Evolutionary conservation across 2,888 invertebrate species (phyloP), one percentile per base, ranked within the genome.

Genomic region (Drosophila neonasuta): DNA sequence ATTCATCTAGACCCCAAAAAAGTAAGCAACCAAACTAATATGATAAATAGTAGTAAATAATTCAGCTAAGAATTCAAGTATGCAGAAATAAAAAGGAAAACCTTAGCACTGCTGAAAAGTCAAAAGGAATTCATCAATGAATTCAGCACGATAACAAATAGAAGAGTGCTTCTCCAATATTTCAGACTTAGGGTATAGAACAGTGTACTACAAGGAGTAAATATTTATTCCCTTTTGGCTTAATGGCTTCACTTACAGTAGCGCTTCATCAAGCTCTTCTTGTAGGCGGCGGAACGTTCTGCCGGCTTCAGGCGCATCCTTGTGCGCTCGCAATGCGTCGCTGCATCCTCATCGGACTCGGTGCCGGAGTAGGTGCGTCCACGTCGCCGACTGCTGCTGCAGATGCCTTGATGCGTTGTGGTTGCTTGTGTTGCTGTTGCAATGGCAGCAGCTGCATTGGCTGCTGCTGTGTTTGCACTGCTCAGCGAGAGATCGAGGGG

Each of bases 201-300:
- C 1, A 52, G 51, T n/a, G n/a, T 5, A 13, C 10, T 20, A 24
- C 17, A 34, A 11, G 10, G 34, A 11, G 24, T 24, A 24, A 24
- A 24, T 24, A 24, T 24, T 24, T 1, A 0, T 24, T 24, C 24
- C 24, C 4, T 6, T 24, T 24, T 24, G 24, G 24, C 6, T 24
- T 6, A 24, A 24, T 6, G 24, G 11, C 34, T 34, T 34, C 96
- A 96, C 97, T 97, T 95, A 97, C 97, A 94, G 92, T 96, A 97
- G 94, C 97, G 93, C 92, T 96, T 96, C 94, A 97, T 97, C 88
- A 97, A 94, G 88, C 95, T 96, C 91, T 97, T 97, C 93, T 97
- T 97, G 93, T 97, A 97, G 51, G 97, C 95, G 20, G 90, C 89
- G 13, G 84, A 87, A 20, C 90, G 80, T 59, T 89, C 90, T 46